Evolutionary conservation across 2,888 invertebrate genomes (phyloP).

Genomic region (Bursaphelenchus okinawaensis): DNA sequence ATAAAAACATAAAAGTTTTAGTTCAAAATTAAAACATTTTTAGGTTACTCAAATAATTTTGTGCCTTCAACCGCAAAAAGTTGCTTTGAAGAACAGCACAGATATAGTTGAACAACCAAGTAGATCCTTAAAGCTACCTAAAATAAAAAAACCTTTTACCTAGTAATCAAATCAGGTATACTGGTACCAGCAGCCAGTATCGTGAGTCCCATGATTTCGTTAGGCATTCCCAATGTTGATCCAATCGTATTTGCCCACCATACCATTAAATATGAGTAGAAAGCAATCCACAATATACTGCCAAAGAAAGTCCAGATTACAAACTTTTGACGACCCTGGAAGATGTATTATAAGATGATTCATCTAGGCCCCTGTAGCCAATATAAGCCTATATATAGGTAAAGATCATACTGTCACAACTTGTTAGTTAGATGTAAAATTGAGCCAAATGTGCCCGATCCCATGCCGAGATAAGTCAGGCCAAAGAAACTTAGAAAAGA

Average conservation of each 20-base stretch:
- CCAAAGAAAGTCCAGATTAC: constrained; percentile 58
- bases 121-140: not conserved
- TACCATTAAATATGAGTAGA: constrained; percentile 96
- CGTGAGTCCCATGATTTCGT: constrained; percentile 94
- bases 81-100: too few species aligned
- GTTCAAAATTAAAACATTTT: too few species aligned
- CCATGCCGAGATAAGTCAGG: too few species aligned
- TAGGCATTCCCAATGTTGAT: constrained; percentile 79
- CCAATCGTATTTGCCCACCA: constrained; percentile 97
- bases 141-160: constrained; percentile 18
- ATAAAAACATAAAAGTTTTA: too few species aligned
- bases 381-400: not conserved
- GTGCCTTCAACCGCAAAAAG: too few species aligned
- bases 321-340: constrained; percentile 57
- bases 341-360: constrained; percentile 19
- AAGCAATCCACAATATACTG: constrained; percentile 74
- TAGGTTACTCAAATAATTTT: too few species aligned
- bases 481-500: too few species aligned
- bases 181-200: constrained; percentile 94
- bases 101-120: too few species aligned
- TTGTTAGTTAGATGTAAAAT: too few species aligned
- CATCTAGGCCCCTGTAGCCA: not conserved
- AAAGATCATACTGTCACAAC: too few species aligned
- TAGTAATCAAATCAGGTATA: constrained; percentile 92
- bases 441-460: too few species aligned